phyloP scores from a whole-genome alignment of 92 coral and sea anemone species.

The Heliopora coerulea region DNA sequence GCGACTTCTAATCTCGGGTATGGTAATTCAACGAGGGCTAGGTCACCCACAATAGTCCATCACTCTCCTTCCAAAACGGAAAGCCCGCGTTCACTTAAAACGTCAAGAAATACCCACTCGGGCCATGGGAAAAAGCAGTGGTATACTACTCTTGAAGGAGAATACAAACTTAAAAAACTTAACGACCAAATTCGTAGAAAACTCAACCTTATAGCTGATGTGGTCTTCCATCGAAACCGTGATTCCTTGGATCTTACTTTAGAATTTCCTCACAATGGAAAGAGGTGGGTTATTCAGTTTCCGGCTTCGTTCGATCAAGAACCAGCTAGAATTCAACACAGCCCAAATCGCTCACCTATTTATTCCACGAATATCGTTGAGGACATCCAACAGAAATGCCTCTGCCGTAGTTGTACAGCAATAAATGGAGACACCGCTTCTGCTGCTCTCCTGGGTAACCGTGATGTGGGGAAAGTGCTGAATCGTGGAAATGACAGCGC shows the following conservation, averaged over 20 bases:
- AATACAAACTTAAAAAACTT: background rate
- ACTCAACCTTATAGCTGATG: background rate
- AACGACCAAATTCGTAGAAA: background rate
- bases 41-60: background rate
- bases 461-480: too few relatives aligned
- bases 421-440: too few relatives aligned
- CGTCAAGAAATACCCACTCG: background rate
- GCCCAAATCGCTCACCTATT: background rate
- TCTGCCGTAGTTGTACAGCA: background rate
- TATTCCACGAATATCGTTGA: constrained; percentile 1
- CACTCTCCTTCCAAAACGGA: background rate
- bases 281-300: background rate
- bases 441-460: too few relatives aligned
- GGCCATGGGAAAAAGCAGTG: background rate
- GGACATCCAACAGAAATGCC: background rate
- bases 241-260: constrained; percentile 4
- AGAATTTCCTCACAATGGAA: background rate
- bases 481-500: too few relatives aligned
- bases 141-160: background rate
- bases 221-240: background rate
- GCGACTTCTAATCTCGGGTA: background rate
- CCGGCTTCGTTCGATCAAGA: constrained; percentile 12
- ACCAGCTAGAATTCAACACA: background rate
- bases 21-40: background rate
- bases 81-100: background rate